Evolutionary conservation across 2,113 vertebrate species (phyloP).

Genomic region (Danio rerio): DNA sequence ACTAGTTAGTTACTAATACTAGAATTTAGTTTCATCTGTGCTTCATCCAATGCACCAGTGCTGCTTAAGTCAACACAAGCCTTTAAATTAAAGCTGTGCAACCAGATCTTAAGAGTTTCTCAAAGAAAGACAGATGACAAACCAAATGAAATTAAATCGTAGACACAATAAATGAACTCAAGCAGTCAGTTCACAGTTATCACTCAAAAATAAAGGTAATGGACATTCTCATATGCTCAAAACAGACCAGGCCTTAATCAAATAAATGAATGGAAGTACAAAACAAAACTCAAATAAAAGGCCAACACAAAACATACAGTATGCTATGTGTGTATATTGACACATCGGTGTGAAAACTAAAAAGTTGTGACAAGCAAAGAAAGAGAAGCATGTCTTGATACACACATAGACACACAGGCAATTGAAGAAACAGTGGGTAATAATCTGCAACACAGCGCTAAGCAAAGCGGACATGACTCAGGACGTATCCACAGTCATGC

Average conservation of each 20-base stretch:
- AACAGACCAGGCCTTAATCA: conserved; percentile 32
- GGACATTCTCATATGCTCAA: conserved; percentile 52
- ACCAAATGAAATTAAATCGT: conserved; percentile 48
- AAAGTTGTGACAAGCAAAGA: conserved; percentile 6
- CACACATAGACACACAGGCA: conserved; percentile 53
- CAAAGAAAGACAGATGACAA: conserved; percentile 60
- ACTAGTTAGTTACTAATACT: no score
- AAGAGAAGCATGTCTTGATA: conserved; percentile 40
- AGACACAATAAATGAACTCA: conserved; percentile 52
- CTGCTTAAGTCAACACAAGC: neutral
- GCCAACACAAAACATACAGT: conserved; percentile 45
- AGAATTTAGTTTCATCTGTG: no score
- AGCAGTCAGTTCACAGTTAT: conserved; percentile 52
- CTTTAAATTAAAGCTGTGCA: conserved; percentile 34
- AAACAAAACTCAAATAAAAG: no score
- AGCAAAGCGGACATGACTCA: neutral
- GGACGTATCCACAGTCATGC: conserved; percentile 35
- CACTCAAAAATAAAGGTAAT: conserved; percentile 50
- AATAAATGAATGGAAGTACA: conserved; percentile 35
- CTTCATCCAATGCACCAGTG: neutral
- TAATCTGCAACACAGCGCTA: conserved; percentile 50
- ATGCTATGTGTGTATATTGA: conserved; percentile 49
- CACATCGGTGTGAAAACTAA: conserved; percentile 13
- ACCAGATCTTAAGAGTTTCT: conserved; percentile 65
- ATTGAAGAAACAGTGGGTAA: conserved; percentile 46